Conservation (phyloP, 2,113 vertebrate genomes). For the Phylloscopus trochiloides region DNA sequence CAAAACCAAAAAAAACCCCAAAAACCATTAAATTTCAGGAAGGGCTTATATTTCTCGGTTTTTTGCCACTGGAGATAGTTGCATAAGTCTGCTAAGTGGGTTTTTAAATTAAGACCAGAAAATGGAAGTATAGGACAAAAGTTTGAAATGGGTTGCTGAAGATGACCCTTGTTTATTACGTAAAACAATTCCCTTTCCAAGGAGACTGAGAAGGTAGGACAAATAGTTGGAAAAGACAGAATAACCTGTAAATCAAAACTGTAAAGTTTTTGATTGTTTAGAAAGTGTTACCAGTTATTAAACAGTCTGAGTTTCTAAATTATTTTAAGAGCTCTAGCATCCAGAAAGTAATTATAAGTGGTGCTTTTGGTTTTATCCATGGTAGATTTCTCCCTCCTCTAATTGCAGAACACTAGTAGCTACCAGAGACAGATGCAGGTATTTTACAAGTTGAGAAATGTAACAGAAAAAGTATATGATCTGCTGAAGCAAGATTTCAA, state of each 20-base stretch:
- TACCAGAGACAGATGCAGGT: not conserved
- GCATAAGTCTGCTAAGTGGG: not conserved
- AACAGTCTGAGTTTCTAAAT: not conserved
- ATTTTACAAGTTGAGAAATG: not conserved
- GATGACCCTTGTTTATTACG: not conserved
- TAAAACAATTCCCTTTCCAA: not conserved
- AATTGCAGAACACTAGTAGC: not conserved
- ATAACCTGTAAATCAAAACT: not conserved
- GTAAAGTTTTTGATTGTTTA: not conserved
- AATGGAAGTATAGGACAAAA: not conserved
- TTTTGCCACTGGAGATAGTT: not conserved
- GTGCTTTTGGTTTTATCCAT: not conserved
- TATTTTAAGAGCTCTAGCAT: not conserved
- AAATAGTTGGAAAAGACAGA: not conserved
- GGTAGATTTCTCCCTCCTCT: not conserved
- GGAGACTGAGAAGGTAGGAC: not conserved
- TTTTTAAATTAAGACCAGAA: not conserved
- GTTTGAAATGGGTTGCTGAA: not conserved
- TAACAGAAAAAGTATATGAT: not conserved
- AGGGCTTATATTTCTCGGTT: not conserved
- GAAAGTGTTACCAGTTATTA: not conserved
- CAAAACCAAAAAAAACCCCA: too few species aligned
- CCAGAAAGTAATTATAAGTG: not conserved
- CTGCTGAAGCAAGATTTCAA: not conserved
- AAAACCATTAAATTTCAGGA: not conserved